Percentiles rank a stretch among this genome's conserved stretches.
These are phyloP conservation scores for Podarcis raffonei DNA, from an alignment of 2,113 vertebrate species.

Conservation along the genomic window DNA sequence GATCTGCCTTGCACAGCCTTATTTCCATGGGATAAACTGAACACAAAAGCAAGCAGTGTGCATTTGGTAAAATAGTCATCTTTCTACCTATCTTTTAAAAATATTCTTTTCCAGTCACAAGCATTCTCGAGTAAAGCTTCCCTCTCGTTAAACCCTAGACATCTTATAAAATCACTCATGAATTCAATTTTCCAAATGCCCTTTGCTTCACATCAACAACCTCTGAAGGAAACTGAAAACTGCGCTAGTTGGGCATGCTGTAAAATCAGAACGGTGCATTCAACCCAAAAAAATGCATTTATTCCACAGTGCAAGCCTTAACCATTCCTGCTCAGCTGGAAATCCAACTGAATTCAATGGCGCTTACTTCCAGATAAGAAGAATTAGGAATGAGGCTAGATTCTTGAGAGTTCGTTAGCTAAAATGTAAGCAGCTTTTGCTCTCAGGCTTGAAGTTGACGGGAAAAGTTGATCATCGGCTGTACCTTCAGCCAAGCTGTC, in stretches of 20 bases:
- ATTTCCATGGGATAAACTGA: not conserved
- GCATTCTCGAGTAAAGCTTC: not conserved
- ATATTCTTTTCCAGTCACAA: not conserved
- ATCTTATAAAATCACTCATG: no score
- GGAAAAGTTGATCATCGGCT: not conserved
- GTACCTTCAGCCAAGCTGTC: not conserved
- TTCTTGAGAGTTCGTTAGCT: not conserved
- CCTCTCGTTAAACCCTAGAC: not conserved
- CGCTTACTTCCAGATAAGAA: no score
- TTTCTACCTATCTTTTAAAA: not conserved
- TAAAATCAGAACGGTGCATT: not conserved
- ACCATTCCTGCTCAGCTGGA: no score
- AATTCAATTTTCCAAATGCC: not conserved
- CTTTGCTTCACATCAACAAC: not conserved
- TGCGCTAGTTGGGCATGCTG: not conserved
- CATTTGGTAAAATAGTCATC: not conserved
- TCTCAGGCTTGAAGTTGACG: not conserved
- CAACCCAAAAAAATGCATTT: not conserved
- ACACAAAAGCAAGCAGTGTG: not conserved
- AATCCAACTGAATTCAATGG: no score
- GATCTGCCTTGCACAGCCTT: not conserved
- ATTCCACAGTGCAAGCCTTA: no score
- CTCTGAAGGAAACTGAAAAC: not conserved
- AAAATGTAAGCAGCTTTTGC: not conserved
- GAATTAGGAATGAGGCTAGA: not conserved